A percentile compares a stretch with the other conserved stretches of the same genome.
Conservation (phyloP, 2,888 invertebrate species). For the Tridacna crocea region DNA sequence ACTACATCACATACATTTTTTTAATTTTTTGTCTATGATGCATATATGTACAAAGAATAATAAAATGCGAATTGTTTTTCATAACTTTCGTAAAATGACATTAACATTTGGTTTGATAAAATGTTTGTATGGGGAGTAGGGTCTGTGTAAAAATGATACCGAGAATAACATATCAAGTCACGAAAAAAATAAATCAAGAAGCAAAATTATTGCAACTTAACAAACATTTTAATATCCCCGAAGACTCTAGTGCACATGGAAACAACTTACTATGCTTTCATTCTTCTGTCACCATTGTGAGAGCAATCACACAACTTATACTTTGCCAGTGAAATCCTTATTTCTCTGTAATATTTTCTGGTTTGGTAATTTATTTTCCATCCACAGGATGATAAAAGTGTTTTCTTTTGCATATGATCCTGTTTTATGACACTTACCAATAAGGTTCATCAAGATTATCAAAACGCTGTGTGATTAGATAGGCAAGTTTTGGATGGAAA, state of each 20-base stretch:
- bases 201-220: constrained; percentile 50
- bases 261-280: not conserved
- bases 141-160: constrained; percentile 18
- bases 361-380: too few species aligned
- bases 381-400: too few species aligned
- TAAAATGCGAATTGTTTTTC: constrained; percentile 63
- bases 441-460: too few species aligned
- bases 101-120: constrained; percentile 47
- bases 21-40: constrained; percentile 64
- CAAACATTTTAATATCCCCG: constrained; percentile 16
- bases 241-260: not conserved
- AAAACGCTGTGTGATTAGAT: too few species aligned
- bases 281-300: not conserved
- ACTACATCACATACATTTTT: constrained; percentile 53
- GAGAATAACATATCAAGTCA: not conserved
- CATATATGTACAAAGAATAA: constrained; percentile 64
- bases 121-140: constrained; percentile 22
- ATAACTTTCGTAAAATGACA: constrained; percentile 57
- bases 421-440: too few species aligned
- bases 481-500: too few species aligned
- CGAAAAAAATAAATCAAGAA: constrained; percentile 3
- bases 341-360: too few species aligned
- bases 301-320: too few species aligned
- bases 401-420: too few species aligned
- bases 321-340: too few species aligned